Evolutionary conservation across 2,888 invertebrate species (phyloP), one percentile per base, ranked within the genome.

Genomic region (Galeopsomyia nigrocyanea): DNA sequence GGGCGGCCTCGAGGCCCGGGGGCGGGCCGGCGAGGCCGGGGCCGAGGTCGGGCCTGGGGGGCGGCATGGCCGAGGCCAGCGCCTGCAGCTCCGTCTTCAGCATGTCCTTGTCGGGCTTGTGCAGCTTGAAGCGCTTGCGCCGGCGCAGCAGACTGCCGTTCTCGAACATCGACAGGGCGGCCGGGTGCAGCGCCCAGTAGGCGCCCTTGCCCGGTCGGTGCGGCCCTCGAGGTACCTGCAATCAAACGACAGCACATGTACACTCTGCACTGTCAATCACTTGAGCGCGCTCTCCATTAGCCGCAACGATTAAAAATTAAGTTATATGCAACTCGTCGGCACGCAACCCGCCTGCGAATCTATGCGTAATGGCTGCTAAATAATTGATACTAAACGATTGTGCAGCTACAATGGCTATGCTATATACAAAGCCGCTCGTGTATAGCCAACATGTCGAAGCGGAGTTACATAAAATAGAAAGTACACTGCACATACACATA

Each of bases 171-270:
- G 93, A 92, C 75, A 93, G 89, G 46, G 93, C 93, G 61, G 91
- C 91, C 13, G 94, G 94, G 82, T 94, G 94, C 57, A 94, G 88
- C 0, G 94, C 93, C 94, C 94, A 95, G 84, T 93, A 94, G 51
- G 93, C 93, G n/a, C 94, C 94, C 87, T 94, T 94, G 53, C 94
- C 94, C 0, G 94, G 94, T 53, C 93, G 87, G 86, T 93, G 94
- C 0, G 93, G 93, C 69, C 93, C 88, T 47, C 93, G 88, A 31
- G 94, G 95, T 75, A 95, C 93, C 88, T 87, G 80, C 1, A 82
- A 84, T 58, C 73, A 74, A 13, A 63, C 16, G 57, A 66, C n/a
- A 49, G 31, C 31, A 31, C 31, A 31, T 5, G 31, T 7, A 31
- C 31, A 31, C 31, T 3, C 31, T 31, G 31, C 31, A 3, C 31